These are phyloP conservation scores for Apodemia hepburni DNA, from an alignment of 2,888 invertebrate species.

Conservation along the genomic window DNA sequence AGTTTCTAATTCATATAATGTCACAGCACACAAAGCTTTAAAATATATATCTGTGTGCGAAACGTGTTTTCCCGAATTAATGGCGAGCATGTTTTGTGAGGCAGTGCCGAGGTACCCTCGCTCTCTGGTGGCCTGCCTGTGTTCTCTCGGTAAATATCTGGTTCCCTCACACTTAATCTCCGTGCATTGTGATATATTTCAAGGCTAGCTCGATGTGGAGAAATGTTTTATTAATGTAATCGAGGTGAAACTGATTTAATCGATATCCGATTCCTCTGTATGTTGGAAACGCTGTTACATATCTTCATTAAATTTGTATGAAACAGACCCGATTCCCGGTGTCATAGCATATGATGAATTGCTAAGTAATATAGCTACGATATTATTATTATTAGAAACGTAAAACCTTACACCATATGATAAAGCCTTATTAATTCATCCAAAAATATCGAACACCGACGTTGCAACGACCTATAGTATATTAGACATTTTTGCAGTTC, in stretches of 20 bases:
- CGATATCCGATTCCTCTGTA: neutral
- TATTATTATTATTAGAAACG: too few species aligned
- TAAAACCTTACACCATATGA: too few species aligned
- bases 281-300: neutral
- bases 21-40: too few species aligned
- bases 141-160: neutral
- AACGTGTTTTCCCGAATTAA: conserved; percentile 4
- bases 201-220: neutral
- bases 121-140: too few species aligned
- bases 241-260: neutral
- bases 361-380: too few species aligned
- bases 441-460: too few species aligned
- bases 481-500: too few species aligned
- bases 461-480: too few species aligned
- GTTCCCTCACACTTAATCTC: conserved; percentile 5
- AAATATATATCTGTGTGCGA: neutral
- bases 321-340: neutral
- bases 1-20: too few species aligned
- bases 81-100: neutral
- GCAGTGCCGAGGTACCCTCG: neutral
- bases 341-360: too few species aligned
- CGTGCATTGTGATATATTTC: neutral
- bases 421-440: too few species aligned
- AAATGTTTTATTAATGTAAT: conserved; percentile 1
- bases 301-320: neutral